A percentile compares a stretch with the other conserved stretches of the same genome.
phyloP scores from a whole-genome alignment of 2,797 vertebrate species.

The Manis javanica region DNA sequence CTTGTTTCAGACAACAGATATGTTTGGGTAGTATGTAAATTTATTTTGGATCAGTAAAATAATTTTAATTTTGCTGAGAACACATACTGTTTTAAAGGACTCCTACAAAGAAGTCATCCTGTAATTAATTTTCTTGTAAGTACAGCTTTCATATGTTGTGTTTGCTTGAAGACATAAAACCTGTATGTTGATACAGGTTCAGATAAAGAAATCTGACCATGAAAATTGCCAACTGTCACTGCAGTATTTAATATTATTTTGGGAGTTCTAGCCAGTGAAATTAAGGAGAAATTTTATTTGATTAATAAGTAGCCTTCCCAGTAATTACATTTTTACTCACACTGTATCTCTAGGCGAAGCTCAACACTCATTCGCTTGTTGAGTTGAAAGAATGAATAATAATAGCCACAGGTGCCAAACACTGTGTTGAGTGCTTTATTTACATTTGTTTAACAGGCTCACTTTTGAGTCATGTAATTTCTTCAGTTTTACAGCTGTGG shows the following conservation, averaged over 20 bases:
- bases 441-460: constrained; percentile 29
- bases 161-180: constrained; percentile 44
- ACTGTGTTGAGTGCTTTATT: constrained; percentile 43
- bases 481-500: neutral
- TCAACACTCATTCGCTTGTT: constrained; percentile 27
- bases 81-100: neutral
- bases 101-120: neutral
- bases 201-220: constrained; percentile 4
- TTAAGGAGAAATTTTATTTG: constrained; percentile 52
- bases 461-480: constrained; percentile 8
- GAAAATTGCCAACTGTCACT: constrained; percentile 31
- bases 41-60: constrained; percentile 45
- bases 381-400: constrained; percentile 43
- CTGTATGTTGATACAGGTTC: neutral
- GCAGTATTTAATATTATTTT: constrained; percentile 26
- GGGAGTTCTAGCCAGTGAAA: neutral
- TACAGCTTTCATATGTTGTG: neutral
- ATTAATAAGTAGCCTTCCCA: constrained; percentile 4
- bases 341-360: neutral
- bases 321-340: constrained; percentile 24
- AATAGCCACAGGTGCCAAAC: neutral
- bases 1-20: neutral
- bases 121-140: constrained; percentile 6
- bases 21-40: constrained; percentile 5
- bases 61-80: constrained; percentile 20